Evolutionary conservation across 2,113 vertebrate genomes (phyloP).

Genomic region (Motacilla tschutschensis): DNA sequence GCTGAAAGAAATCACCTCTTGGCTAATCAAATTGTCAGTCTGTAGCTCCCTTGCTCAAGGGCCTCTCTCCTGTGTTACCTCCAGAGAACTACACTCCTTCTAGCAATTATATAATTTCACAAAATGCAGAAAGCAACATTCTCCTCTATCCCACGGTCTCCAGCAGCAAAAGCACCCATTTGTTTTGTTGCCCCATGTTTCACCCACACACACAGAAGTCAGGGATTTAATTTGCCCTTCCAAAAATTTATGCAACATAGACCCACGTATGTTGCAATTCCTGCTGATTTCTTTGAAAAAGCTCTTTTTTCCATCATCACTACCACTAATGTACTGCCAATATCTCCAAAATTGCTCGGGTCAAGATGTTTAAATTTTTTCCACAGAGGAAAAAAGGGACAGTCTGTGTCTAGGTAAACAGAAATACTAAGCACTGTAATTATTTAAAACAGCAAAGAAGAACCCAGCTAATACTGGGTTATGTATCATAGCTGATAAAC

Average conservation of each 20-base stretch:
- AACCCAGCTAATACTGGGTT: neutral
- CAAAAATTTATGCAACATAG: rapidly evolving
- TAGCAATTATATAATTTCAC: neutral
- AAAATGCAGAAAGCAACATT: neutral
- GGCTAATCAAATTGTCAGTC: neutral
- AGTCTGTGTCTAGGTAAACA: neutral
- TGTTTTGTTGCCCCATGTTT: neutral
- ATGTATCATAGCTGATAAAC: neutral
- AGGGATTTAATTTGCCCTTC: neutral
- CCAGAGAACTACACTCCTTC: neutral
- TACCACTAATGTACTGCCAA: neutral
- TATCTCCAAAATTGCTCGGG: neutral
- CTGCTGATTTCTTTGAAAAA: neutral
- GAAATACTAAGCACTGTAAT: neutral
- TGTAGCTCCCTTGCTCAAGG: neutral
- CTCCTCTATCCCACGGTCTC: neutral
- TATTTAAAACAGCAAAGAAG: neutral
- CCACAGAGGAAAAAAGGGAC: neutral
- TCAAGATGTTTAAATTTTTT: neutral
- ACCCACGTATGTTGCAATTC: neutral
- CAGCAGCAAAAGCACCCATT: neutral
- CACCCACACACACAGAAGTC: neutral
- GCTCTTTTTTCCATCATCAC: neutral
- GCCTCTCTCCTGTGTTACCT: neutral
- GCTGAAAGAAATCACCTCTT: neutral